Evolutionary conservation across 2,113 vertebrate species (phyloP).

Genomic region (Eptesicus fuscus): DNA sequence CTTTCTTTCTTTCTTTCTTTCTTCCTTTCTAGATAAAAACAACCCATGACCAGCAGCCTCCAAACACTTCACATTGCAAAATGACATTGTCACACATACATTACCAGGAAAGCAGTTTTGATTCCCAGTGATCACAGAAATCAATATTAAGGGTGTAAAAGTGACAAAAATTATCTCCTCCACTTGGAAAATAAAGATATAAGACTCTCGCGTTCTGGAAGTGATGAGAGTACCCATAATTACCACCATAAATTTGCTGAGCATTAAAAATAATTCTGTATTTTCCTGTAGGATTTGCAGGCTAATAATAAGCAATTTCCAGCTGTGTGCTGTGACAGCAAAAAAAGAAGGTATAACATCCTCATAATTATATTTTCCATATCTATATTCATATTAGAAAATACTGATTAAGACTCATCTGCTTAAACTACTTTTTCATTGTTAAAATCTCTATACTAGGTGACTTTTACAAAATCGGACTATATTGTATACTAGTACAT

Average conservation of each 20-base stretch:
- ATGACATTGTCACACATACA: not conserved
- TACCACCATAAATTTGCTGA: slow-evolving; percentile 69
- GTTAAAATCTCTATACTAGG: slow-evolving; percentile 11
- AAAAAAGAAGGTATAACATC: slow-evolving; percentile 58
- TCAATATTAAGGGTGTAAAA: slow-evolving; percentile 36
- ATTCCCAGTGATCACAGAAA: slow-evolving; percentile 36
- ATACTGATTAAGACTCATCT: slow-evolving; percentile 55
- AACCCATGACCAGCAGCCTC: not conserved
- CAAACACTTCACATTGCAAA: slow-evolving; percentile 13
- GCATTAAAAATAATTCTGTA: slow-evolving; percentile 57
- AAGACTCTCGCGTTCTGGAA: slow-evolving; percentile 12
- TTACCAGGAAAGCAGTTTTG: slow-evolving; percentile 38
- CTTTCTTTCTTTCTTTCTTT: not conserved
- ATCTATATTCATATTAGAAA: slow-evolving; percentile 49
- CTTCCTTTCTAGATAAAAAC: not conserved
- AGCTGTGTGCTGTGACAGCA: slow-evolving; percentile 62
- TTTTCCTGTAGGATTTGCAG: slow-evolving; percentile 68
- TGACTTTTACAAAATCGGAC: slow-evolving; percentile 37
- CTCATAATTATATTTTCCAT: slow-evolving; percentile 72
- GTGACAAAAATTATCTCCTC: slow-evolving; percentile 22
- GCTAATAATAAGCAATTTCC: slow-evolving; percentile 72
- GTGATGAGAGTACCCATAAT: slow-evolving; percentile 42
- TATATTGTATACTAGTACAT: not conserved
- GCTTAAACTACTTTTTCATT: slow-evolving; percentile 2
- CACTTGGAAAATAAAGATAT: slow-evolving; percentile 30